phyloP scores from a whole-genome alignment of 92 coral and sea anemone species.

The Montipora capitata region DNA sequence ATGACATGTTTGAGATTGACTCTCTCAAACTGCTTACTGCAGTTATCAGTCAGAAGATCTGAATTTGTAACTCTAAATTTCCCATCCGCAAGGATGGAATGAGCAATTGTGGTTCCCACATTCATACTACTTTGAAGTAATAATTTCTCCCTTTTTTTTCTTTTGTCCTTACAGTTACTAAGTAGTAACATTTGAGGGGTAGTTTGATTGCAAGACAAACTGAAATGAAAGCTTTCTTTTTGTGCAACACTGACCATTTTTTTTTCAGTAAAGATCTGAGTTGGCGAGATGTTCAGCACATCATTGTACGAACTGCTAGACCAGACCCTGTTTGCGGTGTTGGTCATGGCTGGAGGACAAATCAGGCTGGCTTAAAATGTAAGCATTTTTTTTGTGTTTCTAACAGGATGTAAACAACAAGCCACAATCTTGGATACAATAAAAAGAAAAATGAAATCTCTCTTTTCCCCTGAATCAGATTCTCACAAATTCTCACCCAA shows the following conservation, averaged over 20 bases:
- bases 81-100: neutral
- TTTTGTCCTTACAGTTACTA: neutral
- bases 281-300: constrained; percentile 60
- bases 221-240: neutral
- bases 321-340: neutral
- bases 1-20: neutral
- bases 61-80: neutral
- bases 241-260: neutral
- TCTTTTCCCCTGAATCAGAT: neutral
- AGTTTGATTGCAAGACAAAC: neutral
- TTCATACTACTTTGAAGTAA: neutral
- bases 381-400: neutral
- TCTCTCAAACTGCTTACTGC: too few relatives aligned
- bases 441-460: neutral
- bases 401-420: neutral
- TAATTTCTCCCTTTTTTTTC: neutral
- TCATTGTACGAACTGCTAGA: constrained; percentile 29
- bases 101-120: neutral
- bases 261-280: constrained; percentile 16
- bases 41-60: neutral
- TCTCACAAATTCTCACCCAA: neutral
- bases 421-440: neutral
- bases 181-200: neutral
- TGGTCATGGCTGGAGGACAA: constrained; percentile 2
- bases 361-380: constrained; percentile 40